Percentiles rank a stretch among this genome's conserved stretches.
These are phyloP conservation scores for Kryphioiulus occultus DNA, from an alignment of 2,888 invertebrate species.

Conservation along the genomic window DNA sequence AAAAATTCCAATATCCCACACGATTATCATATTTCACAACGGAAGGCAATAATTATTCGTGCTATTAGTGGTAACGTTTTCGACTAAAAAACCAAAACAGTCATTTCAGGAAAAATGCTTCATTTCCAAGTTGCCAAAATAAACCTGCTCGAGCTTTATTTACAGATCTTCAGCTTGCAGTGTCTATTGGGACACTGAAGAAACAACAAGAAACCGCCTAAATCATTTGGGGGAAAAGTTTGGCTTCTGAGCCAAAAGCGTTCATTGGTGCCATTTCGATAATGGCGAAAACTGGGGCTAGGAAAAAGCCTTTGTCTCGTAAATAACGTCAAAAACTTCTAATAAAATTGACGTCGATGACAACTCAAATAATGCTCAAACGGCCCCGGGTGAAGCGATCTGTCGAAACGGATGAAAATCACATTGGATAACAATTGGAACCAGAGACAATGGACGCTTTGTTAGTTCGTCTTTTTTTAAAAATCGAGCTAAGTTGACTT, in stretches of 20 bases:
- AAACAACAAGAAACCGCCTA: neutral
- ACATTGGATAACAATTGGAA: neutral
- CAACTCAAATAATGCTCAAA: neutral
- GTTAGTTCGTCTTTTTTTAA: neutral
- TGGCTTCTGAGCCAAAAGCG: neutral
- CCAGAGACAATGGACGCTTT: neutral
- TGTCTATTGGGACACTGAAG: neutral
- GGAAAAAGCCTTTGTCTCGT: neutral
- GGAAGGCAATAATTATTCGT: no score
- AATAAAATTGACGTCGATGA: conserved; percentile 5
- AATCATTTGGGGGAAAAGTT: neutral
- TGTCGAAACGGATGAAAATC: conserved; percentile 5
- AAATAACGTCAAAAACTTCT: conserved; percentile 5
- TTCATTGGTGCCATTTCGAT: neutral
- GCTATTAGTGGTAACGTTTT: neutral
- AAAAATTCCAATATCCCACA: no score
- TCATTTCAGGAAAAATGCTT: neutral
- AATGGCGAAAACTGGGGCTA: neutral
- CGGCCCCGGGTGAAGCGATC: neutral
- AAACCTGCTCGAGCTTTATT: neutral
- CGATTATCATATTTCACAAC: no score
- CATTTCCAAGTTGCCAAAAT: neutral
- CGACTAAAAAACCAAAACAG: neutral
- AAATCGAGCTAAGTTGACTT: neutral
- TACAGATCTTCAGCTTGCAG: neutral